Base-by-base conservation (phyloP, 1,140 invertebrate species). In the Papilio polyxenes region DNA sequence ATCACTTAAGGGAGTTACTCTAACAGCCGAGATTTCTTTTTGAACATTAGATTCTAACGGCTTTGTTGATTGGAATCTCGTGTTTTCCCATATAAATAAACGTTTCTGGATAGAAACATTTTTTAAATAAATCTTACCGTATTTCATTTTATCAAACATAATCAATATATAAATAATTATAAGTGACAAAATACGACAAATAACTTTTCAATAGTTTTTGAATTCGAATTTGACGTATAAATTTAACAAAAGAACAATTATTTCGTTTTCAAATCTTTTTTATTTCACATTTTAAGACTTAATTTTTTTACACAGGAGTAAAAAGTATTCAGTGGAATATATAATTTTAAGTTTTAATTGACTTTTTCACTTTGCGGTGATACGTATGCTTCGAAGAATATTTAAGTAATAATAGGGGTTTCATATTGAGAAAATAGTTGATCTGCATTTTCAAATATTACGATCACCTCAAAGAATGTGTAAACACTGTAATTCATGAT, bases 31-130 rank as follows among this genome's bases (percentile, higher is more conserved):
- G 8, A 74, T 51, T 48, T 65, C 62, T 44, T 23, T 59, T 23
- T 74, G 83, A 40, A 81, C 75, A 78, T 84, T 84, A 8, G 85
- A 53, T 72, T 86, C 83, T 23, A 85, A 76, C 40, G 81, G 37
- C 51, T 87, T 87, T n/a, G 82, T 59, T 69, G 84, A 85, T 78
- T 87, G 86, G 53, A 83, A 74, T 72, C 37, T 81, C 69, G 65
- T 53, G 15, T 40, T 76, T 56, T 83, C n/a, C 37, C 17, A 20
- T 23, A 20, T 37, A 49, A 80, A 80, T 69, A 80, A 65, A n/a
- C 40, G 23, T 20, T 62, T 62, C n/a, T 69, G 59, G 13, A n/a
- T 80, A 80, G 10, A 69, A 48, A 80, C 11, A 69, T 65, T 80
- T 65, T 80, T 69, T 15, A 65, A 62, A 23, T n/a, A 48, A 80